Evolutionary conservation across 2,113 vertebrate genomes (phyloP), one percentile per base, ranked within the genome.

Genomic region (Thunnus thynnus): DNA sequence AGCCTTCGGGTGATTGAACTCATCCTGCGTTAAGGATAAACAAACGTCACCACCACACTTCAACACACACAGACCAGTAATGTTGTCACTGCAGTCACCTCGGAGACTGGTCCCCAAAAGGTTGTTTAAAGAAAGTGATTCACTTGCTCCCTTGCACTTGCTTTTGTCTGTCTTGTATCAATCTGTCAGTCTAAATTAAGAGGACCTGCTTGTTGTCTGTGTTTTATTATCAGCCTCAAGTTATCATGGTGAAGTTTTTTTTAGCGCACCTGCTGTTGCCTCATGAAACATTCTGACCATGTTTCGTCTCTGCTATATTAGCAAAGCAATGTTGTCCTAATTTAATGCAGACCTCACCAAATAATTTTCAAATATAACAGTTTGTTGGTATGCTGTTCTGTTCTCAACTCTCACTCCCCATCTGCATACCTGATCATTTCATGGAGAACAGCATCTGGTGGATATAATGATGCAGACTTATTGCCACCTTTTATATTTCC

Each of bases 111-210:
- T 76, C 62, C 72, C 51, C 55, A 20, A 25, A 57, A 47, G 32
- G n/a, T 72, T 69, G 63, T 73, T 68, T 56, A 60, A 46, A 87
- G 83, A 83, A 92, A 84, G 77, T 86, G 86, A 88, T 87, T 89
- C 87, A 86, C 61, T 80, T 66, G 63, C 55, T 89, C 79, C 78
- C 50, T 44, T 30, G 27, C 27, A 30, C 27, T 30, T 30, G 27
- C 27, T 48, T 64, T 62, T 41, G 66, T 62, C 88, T 90, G 90
- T 32, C 63, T 63, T 54, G 4, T 88, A 22, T 88, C 73, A 74
- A 6, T 47, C 68, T 75, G 82, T 84, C 80, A 84, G 78, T 74
- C 47, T 5, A 14, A 72, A 76, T 17, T 5, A 60, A 76, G 58
- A 55, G 36, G 55, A 60, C 22, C 65, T 18, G 46, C 51, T 30